Evolutionary conservation across 2,888 invertebrate species (phyloP).

Genomic region (Cantharis rustica): DNA sequence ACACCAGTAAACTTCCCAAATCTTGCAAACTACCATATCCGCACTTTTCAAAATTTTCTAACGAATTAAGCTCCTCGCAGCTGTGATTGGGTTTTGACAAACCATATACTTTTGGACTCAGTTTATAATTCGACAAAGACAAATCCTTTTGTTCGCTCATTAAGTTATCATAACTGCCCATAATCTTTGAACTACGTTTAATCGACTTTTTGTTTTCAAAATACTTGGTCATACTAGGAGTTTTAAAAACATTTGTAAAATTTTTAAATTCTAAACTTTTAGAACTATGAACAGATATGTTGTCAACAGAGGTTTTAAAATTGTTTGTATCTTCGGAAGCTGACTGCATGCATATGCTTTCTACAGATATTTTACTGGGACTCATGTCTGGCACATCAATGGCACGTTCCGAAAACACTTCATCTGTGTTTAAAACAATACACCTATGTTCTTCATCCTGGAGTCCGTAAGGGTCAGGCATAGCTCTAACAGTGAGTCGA

Average conservation of each 20-base stretch:
- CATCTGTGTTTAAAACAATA: conserved; percentile 38
- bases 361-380: conserved; percentile 39
- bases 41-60: conserved; percentile 45
- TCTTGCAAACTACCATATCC: conserved; percentile 72
- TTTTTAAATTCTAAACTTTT: conserved; percentile 60
- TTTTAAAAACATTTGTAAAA: conserved; percentile 48
- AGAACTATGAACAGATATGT: conserved; percentile 64
- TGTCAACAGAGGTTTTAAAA: conserved; percentile 56
- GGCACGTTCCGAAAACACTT: conserved; percentile 47
- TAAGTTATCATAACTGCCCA: conserved; percentile 50
- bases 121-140: conserved; percentile 57
- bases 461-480: conserved; percentile 61
- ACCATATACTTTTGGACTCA: conserved; percentile 72
- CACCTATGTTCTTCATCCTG: conserved; percentile 43
- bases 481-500: conserved; percentile 68
- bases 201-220: conserved; percentile 44
- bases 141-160: conserved; percentile 44
- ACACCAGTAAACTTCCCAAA: conserved; percentile 51
- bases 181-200: conserved; percentile 43
- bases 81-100: conserved; percentile 53
- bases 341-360: conserved; percentile 41
- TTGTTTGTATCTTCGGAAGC: conserved; percentile 37
- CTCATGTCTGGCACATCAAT: conserved; percentile 49
- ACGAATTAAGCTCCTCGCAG: conserved; percentile 51
- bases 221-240: conserved; percentile 41